These are phyloP conservation scores for Pteronura brasiliensis DNA, from an alignment of 2,113 vertebrate species.

Conservation along the genomic window DNA sequence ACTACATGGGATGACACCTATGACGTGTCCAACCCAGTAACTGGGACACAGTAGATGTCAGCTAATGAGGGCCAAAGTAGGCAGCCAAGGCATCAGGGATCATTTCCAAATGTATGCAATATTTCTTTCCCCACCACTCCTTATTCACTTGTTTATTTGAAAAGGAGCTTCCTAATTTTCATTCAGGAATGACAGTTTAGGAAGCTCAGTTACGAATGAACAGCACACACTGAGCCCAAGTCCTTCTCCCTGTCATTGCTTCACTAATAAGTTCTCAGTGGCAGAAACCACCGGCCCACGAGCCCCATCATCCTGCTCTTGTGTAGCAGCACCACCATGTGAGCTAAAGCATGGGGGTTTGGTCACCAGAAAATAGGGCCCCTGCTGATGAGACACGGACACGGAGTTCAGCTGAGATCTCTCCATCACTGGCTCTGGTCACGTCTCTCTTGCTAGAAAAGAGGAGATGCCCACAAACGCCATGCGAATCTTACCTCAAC, in stretches of 20 bases:
- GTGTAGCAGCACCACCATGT: background rate
- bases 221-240: background rate
- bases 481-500: slow-evolving; percentile 85
- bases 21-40: background rate
- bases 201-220: background rate
- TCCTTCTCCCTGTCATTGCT: background rate
- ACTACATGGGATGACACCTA: background rate
- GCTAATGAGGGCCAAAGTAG: background rate
- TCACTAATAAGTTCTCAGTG: background rate
- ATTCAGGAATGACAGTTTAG: background rate
- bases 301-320: background rate
- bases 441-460: background rate
- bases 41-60: background rate
- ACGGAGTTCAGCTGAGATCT: background rate
- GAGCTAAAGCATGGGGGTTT: background rate
- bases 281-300: background rate
- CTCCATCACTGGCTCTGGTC: rapidly evolving
- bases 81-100: background rate
- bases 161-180: background rate
- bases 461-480: background rate
- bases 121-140: background rate
- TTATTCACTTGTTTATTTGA: background rate
- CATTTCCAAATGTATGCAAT: background rate
- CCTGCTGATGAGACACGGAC: background rate
- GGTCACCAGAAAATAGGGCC: background rate